Evolutionary conservation across 2,113 vertebrate species (phyloP), one percentile per base, ranked within the genome.

Genomic region (Carassius gibelio): DNA sequence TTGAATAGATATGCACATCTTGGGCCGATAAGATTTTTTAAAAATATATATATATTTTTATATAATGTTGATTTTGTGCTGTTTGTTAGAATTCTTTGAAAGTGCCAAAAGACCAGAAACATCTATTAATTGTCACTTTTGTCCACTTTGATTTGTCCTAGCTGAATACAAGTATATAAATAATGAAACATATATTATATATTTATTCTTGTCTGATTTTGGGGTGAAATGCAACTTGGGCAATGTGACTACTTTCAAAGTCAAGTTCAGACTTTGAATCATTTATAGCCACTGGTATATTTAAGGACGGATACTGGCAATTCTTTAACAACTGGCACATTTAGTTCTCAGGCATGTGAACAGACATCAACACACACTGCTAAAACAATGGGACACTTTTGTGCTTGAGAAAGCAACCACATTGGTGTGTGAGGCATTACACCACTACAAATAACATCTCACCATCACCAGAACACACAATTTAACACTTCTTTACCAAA

Each of bases 301-400:
- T 26, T 45, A 85, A 89, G 82, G 88, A 87, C 83, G 88, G 88
- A 94, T 89, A 83, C 81, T 88, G 84, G 88, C 84, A 80, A 87
- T 77, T 88, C 80, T 87, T 85, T 87, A 68, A 69, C 84, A 62
- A 89, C 72, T 87, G 79, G 86, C 82, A 89, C 87, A 87, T 30
- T 55, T 45, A 45, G 17, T 78, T 72, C 66, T 45, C 76, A 75
- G 52, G 52, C 82, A 90, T 62, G 86, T 86, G 84, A 81, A 81
- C 62, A 85, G 75, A 90, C 75, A 82, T 72, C 1, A 38, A 55
- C 23, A 90, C 66, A 87, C 85, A 87, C 21, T 17, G 77, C 45
- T 26, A 52, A 75, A 52, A 75, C 23, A 3, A 62, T 57, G 48
- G 17, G 26, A 82, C 9, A 55, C 59, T 48, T 80, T 55, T 71